Evolutionary conservation across 1,140 invertebrate species (phyloP).

Genomic region (Lepidurus arcticus): DNA sequence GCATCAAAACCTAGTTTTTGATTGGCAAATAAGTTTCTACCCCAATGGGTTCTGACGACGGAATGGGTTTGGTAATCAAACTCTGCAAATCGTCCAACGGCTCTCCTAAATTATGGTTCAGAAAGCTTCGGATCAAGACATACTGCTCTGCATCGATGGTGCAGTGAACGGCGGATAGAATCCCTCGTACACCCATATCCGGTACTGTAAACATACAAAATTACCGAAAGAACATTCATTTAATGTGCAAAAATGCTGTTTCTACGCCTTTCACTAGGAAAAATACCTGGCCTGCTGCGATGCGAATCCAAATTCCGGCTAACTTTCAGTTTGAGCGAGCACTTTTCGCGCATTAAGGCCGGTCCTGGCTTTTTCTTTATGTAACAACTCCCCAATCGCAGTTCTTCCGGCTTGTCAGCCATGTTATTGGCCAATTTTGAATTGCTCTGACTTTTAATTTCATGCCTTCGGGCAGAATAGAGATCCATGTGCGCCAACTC

Average conservation of each 20-base stretch:
- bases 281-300: conserved; percentile 49
- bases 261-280: conserved; percentile 40
- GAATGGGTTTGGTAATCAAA: conserved; percentile 35
- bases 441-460: background rate
- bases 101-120: conserved; percentile 90
- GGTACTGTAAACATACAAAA: conserved; percentile 52
- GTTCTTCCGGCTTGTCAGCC: background rate
- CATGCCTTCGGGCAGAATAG: conserved; percentile 56
- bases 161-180: conserved; percentile 75
- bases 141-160: conserved; percentile 81
- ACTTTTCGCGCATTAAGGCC: conserved; percentile 69
- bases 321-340: conserved; percentile 68
- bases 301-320: conserved; percentile 75
- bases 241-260: too few relatives aligned
- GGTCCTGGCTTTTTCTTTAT: conserved; percentile 46
- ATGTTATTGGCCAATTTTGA: background rate
- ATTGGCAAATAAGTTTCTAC: background rate
- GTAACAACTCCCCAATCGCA: background rate
- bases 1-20: background rate
- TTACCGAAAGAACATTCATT: conserved; percentile 38
- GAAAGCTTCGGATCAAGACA: conserved; percentile 75
- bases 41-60: background rate
- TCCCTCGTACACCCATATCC: conserved; percentile 78
- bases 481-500: conserved; percentile 76
- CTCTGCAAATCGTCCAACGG: conserved; percentile 60